phyloP scores from a whole-genome alignment of 2,888 invertebrate species.

The Beris chalybata region DNA sequence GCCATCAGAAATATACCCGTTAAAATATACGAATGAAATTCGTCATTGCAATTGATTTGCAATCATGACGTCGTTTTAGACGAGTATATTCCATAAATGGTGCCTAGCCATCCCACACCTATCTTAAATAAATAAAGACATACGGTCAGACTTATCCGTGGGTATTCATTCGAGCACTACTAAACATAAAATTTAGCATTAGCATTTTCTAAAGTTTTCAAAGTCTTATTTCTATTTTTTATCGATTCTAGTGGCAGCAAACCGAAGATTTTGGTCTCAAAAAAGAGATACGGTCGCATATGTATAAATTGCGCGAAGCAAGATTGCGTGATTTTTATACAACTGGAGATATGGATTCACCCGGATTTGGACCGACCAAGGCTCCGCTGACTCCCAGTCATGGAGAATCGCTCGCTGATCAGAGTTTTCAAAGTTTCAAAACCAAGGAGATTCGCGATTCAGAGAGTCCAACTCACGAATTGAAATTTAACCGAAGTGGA shows the following conservation, averaged over 20 bases:
- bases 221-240: constrained; percentile 12
- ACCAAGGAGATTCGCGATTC: constrained; percentile 79
- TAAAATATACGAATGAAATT: too few relatives aligned
- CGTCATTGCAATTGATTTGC: too few relatives aligned
- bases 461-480: constrained; percentile 67
- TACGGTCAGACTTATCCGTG: too few relatives aligned
- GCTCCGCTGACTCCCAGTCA: constrained; percentile 60
- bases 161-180: too few relatives aligned
- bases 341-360: constrained; percentile 58
- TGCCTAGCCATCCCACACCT: too few relatives aligned
- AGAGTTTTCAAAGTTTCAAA: constrained; percentile 76
- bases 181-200: too few relatives aligned
- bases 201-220: too few relatives aligned
- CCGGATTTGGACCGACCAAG: constrained; percentile 55
- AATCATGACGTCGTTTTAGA: too few relatives aligned
- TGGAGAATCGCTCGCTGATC: constrained; percentile 72
- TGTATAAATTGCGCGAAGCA: constrained; percentile 81
- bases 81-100: too few relatives aligned
- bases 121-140: too few relatives aligned
- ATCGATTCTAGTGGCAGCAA: constrained; percentile 74
- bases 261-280: constrained; percentile 83
- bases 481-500: constrained; percentile 48
- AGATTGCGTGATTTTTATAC: constrained; percentile 73
- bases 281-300: constrained; percentile 83
- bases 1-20: too few relatives aligned